These are phyloP conservation scores for Daphoenositta chrysoptera DNA, from an alignment of 2,113 vertebrate species.

Conservation along the genomic window DNA sequence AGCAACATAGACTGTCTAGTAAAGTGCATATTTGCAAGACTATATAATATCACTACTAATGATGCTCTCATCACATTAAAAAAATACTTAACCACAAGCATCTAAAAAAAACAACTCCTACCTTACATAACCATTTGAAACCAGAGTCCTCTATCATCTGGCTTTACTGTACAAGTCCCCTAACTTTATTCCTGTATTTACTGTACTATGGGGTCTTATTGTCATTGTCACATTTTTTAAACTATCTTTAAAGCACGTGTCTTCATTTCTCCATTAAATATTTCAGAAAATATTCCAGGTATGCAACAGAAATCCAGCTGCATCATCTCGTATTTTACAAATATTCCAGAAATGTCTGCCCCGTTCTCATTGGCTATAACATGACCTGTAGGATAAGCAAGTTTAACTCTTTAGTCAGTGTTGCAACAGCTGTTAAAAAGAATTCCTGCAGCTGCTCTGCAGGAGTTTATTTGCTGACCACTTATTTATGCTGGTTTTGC, in stretches of 20 bases:
- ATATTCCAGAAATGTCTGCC: constrained; percentile 69
- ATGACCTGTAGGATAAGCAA: constrained; percentile 55
- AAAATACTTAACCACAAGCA: background rate
- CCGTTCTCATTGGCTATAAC: constrained; percentile 32
- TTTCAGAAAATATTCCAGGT: constrained; percentile 53
- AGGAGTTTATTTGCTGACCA: constrained; percentile 69
- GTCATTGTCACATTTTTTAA: background rate
- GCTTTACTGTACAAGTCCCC: background rate
- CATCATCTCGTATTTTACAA: constrained; percentile 51
- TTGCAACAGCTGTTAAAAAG: constrained; percentile 71
- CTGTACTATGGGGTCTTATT: background rate
- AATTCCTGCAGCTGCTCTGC: constrained; percentile 72
- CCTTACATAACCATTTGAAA: background rate
- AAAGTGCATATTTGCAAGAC: background rate
- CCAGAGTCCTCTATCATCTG: background rate
- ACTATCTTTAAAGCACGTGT: background rate
- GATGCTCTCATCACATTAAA: background rate
- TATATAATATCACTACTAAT: background rate
- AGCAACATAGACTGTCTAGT: background rate
- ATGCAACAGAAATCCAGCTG: constrained; percentile 61
- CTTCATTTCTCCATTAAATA: constrained; percentile 32
- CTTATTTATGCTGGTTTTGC: constrained; percentile 52
- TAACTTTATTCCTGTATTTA: background rate
- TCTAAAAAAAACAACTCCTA: background rate
- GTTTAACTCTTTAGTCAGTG: constrained; percentile 52